Conservation (phyloP, 2,797 vertebrate genomes). For the Sebastes hubbsi region DNA sequence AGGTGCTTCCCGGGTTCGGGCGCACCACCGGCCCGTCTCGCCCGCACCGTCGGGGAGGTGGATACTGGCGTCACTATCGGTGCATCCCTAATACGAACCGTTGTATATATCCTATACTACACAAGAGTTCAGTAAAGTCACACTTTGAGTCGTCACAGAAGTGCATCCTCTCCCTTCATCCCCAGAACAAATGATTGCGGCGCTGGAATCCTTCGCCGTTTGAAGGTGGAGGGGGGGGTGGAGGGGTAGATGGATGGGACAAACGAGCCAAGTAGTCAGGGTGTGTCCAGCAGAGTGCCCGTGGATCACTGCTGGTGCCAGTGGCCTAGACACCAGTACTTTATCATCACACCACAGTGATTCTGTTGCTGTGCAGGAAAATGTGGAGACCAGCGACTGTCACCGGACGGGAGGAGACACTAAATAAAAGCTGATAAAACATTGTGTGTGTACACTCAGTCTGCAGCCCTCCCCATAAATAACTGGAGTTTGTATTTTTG, state of each 20-base stretch:
- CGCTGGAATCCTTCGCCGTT: conserved; percentile 22
- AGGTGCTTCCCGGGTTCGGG: no score
- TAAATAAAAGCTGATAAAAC: conserved; percentile 47
- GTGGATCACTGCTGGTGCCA: conserved; percentile 72
- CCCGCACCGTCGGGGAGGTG: no score
- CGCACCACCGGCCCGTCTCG: no score
- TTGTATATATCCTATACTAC: no score
- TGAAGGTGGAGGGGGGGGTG: neutral
- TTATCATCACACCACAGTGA: conserved; percentile 52
- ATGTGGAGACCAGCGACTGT: conserved; percentile 16
- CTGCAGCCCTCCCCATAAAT: conserved; percentile 43
- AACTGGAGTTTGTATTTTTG: conserved; percentile 26
- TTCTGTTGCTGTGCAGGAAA: conserved; percentile 42
- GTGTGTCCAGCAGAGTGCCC: conserved; percentile 64
- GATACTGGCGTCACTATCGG: no score
- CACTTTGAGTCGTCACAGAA: conserved; percentile 9
- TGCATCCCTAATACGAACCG: no score
- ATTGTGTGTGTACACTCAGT: conserved; percentile 3
- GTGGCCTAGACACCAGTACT: conserved; percentile 48
- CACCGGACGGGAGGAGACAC: neutral
- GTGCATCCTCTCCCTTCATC: conserved; percentile 28
- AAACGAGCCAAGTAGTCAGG: conserved; percentile 61
- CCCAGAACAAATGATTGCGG: conserved; percentile 46
- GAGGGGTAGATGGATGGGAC: conserved; percentile 60
- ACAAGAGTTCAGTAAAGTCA: neutral